Conservation (phyloP, 2,797 vertebrate species). For the Sebastes iracundus region DNA sequence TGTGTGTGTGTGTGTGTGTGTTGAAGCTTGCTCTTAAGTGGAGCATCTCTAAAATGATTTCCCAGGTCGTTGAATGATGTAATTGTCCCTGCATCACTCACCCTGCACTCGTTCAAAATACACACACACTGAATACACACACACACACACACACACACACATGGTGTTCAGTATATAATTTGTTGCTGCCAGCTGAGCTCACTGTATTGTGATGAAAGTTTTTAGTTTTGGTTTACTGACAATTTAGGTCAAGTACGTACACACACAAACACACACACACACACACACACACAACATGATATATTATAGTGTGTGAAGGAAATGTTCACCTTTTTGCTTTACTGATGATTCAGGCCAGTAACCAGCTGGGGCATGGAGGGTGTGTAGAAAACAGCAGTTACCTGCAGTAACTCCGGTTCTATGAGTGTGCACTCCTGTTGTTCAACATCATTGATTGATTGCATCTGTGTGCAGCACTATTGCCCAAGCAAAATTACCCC, state of each 20-base stretch:
- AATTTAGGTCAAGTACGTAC: conserved; percentile 51
- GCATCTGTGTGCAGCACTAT: too few species aligned
- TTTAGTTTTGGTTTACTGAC: conserved; percentile 43
- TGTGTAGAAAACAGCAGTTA: neutral
- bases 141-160: neutral
- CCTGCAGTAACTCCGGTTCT: neutral
- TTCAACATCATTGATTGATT: too few species aligned
- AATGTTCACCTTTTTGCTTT: conserved; percentile 38
- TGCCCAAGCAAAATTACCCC: too few species aligned
- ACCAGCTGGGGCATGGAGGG: conserved; percentile 37
- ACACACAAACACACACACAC: neutral
- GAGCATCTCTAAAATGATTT: conserved; percentile 76
- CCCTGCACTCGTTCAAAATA: conserved; percentile 13
- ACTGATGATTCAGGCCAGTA: conserved; percentile 56
- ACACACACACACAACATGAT: neutral
- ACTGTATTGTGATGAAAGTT: conserved; percentile 46
- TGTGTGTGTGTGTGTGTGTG: conserved; percentile 9
- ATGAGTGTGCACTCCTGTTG: neutral
- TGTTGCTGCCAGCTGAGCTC: conserved; percentile 42
- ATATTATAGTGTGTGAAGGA: conserved; percentile 5
- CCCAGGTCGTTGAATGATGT: conserved; percentile 70
- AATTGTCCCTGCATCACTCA: conserved; percentile 67
- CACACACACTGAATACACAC: neutral
- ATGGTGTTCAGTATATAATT: conserved; percentile 11
- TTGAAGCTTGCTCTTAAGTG: conserved; percentile 52